These are phyloP conservation scores for Drosophila eohydei DNA, from an alignment of 2,888 invertebrate species.

Conservation along the genomic window DNA sequence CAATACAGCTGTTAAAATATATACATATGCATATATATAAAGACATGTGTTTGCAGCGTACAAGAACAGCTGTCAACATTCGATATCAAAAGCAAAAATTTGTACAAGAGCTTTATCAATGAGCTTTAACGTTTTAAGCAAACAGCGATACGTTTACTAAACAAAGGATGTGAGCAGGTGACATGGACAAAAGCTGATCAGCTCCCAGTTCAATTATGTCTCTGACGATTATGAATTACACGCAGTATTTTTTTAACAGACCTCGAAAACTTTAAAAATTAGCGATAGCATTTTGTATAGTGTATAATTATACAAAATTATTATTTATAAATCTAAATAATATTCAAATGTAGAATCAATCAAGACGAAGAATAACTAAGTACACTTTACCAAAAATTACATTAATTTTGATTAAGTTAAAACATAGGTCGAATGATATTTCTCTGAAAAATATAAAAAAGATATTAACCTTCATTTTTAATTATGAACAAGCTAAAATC, in stretches of 20 bases:
- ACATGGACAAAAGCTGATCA: not conserved
- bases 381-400: not conserved
- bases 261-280: not conserved
- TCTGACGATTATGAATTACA: not conserved
- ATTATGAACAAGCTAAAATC: too few species aligned
- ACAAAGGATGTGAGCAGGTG: fast-evolving
- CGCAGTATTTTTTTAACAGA: not conserved
- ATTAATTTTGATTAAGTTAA: not conserved
- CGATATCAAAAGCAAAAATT: not conserved
- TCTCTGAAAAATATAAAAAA: not conserved
- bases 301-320: too few species aligned
- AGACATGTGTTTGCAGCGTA: conserved; percentile 5
- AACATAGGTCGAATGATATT: not conserved
- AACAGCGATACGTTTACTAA: not conserved
- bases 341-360: not conserved
- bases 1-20: conserved; percentile 46
- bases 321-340: not conserved
- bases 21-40: conserved; percentile 5
- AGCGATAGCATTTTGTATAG: too few species aligned
- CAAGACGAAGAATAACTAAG: not conserved
- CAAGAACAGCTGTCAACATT: conserved; percentile 30
- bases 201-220: not conserved
- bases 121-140: not conserved
- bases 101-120: not conserved
- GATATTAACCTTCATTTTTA: too few species aligned